A percentile compares a stretch with the other conserved stretches of the same genome.
These are phyloP conservation scores for Agapornis canus DNA, from an alignment of 2,797 vertebrate species.

Conservation along the genomic window DNA sequence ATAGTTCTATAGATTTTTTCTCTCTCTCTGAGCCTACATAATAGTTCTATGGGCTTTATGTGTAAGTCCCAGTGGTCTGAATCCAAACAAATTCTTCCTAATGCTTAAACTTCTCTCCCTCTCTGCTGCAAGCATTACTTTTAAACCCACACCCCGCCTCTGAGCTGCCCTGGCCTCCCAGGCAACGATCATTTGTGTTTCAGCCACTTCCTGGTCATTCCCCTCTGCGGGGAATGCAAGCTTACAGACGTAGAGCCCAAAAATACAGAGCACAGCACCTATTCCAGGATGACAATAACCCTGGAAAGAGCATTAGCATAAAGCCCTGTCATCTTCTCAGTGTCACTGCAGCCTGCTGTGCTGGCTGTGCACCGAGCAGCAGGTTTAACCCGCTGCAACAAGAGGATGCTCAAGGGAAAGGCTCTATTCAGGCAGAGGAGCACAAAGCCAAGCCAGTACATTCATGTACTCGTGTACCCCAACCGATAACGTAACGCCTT, in stretches of 20 bases:
- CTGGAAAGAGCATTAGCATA: not conserved
- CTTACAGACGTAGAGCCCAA: not conserved
- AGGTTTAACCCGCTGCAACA: not conserved
- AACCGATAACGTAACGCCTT: not conserved
- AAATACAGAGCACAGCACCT: not conserved
- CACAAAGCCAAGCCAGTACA: not conserved
- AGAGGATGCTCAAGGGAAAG: not conserved
- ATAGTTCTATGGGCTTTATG: not conserved
- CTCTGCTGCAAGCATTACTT: not conserved
- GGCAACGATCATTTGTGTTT: not conserved
- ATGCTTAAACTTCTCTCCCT: not conserved
- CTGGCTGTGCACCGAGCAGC: not conserved
- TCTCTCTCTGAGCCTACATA: not conserved
- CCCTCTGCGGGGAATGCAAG: not conserved
- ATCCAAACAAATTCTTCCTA: not conserved
- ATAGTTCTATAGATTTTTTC: not conserved
- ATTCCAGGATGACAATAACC: not conserved
- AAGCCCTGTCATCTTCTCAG: not conserved
- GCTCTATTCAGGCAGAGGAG: not conserved
- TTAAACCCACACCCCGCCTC: not conserved
- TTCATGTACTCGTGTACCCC: not conserved
- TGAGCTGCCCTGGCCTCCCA: not conserved
- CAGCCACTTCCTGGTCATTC: not conserved
- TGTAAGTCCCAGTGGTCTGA: not conserved
- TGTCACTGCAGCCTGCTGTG: not conserved